These are phyloP conservation scores for Caenorhabditis virilis DNA, from an alignment of 2,888 invertebrate genomes.

Conservation along the genomic window DNA sequence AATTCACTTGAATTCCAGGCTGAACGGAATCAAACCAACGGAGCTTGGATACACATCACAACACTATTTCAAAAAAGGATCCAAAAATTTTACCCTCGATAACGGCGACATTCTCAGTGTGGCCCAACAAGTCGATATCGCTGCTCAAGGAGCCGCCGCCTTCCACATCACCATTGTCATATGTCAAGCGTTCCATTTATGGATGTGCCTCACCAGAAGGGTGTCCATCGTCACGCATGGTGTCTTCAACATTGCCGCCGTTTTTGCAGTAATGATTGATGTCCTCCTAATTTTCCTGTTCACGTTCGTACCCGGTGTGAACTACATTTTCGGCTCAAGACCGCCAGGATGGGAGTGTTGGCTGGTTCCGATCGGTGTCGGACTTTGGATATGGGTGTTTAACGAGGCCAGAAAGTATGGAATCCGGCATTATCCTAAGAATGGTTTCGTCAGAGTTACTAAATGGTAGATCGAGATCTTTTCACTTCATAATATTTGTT, in stretches of 20 bases:
- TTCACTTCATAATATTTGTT: too few relatives aligned
- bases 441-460: conserved; percentile 39
- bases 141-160: conserved; percentile 42
- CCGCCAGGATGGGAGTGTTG: conserved; percentile 56
- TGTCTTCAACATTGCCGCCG: conserved; percentile 47
- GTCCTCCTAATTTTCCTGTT: conserved; percentile 49
- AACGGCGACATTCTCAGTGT: conserved; percentile 26
- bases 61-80: conserved; percentile 38
- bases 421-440: conserved; percentile 44
- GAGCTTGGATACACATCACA: conserved; percentile 38
- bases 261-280: conserved; percentile 54
- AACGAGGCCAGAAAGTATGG: conserved; percentile 53
- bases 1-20: too few relatives aligned
- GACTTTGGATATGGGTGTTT: conserved; percentile 49
- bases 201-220: conserved; percentile 58
- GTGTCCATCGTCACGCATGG: conserved; percentile 57
- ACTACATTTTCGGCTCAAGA: conserved; percentile 46
- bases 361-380: conserved; percentile 51
- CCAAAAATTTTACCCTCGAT: conserved; percentile 26
- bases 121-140: conserved; percentile 37
- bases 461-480: too few relatives aligned
- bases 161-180: conserved; percentile 42
- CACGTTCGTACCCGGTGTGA: conserved; percentile 54
- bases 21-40: conserved; percentile 36
- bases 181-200: conserved; percentile 50